Base-by-base conservation (phyloP, 2,113 vertebrate species). In the Mesitornis unicolor region DNA sequence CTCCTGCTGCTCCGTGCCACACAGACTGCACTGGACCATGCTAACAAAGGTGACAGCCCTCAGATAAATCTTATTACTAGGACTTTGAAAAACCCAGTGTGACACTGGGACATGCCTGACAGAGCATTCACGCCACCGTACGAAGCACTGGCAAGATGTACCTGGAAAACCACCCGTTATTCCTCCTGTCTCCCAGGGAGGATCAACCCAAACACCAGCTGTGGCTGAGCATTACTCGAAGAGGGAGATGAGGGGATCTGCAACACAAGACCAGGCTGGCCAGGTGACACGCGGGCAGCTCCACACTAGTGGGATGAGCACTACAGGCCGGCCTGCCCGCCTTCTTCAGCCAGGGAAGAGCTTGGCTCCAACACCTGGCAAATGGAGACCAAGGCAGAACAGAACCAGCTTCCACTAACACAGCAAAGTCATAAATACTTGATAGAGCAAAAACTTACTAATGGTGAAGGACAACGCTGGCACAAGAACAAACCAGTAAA, bases 401-500 rank as follows among this genome's bases (percentile, higher is more conserved):
- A 69, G 22, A 59, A 64, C 16, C 29, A 33, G 17, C 10, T 73
- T 47, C 54, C 60, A 53, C 28, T 28, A 77, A 50, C 50, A n/a
- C 42, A 76, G 40, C 14, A 48, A 77, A 92, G n/a, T 48, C 61
- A 57, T 47, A 87, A 81, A 69, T 76, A 84, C 21, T 25, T 48
- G 12, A 82, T 11, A 36, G n/a, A 48, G 31, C 1, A 12, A 94
- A 74, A 82, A 25, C 42, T 59, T 48, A 12, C 9, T 31, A 61
- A 36, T 6, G 57, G 42, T 45, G 64, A 78, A 89, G n/a, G n/a
- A n/a, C n/a, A n/a, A n/a, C n/a, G n/a, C n/a, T n/a, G n/a, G n/a
- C n/a, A n/a, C n/a, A n/a, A n/a, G 64, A 94, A 80, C 45, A 67
- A 83, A 57, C 22, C 56, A 85, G 35, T 57, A 60, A 87, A 94